Base-by-base conservation (phyloP, 2,113 vertebrate genomes). In the Albula goreensis region DNA sequence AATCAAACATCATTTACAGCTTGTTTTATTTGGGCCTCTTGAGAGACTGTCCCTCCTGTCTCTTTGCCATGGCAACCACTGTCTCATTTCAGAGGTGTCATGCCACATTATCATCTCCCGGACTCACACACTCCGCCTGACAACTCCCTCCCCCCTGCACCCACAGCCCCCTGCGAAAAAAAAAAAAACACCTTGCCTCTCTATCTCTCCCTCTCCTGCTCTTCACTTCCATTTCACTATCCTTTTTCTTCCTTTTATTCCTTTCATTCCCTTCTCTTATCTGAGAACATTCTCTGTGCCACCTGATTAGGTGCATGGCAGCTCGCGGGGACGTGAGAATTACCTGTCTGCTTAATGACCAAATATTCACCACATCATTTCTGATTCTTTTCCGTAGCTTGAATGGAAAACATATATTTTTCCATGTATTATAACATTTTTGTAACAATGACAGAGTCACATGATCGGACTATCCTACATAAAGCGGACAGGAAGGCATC, bases 1-100 rank as follows among this genome's bases (percentile, higher is more conserved):
- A 97, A 98, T 98, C 97, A 99, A 98, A 98, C 97, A 98, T 98
- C 97, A 97, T 98, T 98, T 97, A 98, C 97, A 97, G 95, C 96
- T 93, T 96, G 96, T 97, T 98, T 97, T 97, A 97, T 97, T 97
- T 96, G 95, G 96, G 95, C 96, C 96, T 96, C 96, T 92, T 93
- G 94, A 96, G 97, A 97, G 96, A 96, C 91, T 93, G 97, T 97
- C 97, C 97, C 94, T 97, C 94, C 95, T 94, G 96, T 95, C 95
- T 96, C 96, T 94, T 98, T 94, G 95, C 97, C 97, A 98, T 98
- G 97, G 97, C 97, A 99, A 99, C 98, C 92, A 91, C 91, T 89
- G 93, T 93, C 95, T 95, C 94, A 96, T 96, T 95, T 96, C 95
- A 92, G 91, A 95, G 93, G 94, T 95, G 95, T 99, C 97, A 95